Percentiles rank a stretch among this genome's conserved stretches.
These are phyloP conservation scores for Erpornis zantholeuca DNA, from an alignment of 2,113 vertebrate species.

Conservation along the genomic window DNA sequence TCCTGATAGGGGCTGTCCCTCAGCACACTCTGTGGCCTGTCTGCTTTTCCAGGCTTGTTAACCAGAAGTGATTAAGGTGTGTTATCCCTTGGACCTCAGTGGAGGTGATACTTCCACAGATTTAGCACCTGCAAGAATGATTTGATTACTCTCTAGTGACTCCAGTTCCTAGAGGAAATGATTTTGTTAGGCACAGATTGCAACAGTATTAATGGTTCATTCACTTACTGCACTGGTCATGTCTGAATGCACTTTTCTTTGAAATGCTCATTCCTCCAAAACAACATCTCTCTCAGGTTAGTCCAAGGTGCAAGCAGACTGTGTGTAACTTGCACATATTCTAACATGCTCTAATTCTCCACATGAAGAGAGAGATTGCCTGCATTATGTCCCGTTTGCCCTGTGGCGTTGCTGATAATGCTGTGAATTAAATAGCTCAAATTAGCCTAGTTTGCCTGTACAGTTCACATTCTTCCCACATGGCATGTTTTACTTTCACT, in stretches of 20 bases:
- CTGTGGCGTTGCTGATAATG: not conserved
- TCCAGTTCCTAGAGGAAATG: not conserved
- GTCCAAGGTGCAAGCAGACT: not conserved
- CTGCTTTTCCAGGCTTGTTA: not conserved
- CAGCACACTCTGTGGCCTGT: not conserved
- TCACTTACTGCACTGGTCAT: not conserved
- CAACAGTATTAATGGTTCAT: not conserved
- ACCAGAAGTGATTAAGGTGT: not conserved
- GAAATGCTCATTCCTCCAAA: not conserved
- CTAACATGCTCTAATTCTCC: not conserved
- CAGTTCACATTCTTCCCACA: not conserved
- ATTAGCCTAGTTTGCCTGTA: not conserved
- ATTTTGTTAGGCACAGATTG: not conserved
- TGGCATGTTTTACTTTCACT: not conserved
- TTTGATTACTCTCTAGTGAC: not conserved
- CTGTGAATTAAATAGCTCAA: not conserved
- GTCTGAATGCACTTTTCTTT: not conserved
- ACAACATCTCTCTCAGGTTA: not conserved
- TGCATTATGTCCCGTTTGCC: not conserved
- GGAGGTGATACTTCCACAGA: not conserved
- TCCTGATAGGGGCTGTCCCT: not conserved
- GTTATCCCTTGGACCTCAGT: not conserved
- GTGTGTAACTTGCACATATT: not conserved
- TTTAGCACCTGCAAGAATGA: not conserved
- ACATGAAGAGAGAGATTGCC: not conserved